Percentiles rank a stretch among this genome's conserved stretches.
These are phyloP conservation scores for Oikopleura albicans DNA, from an alignment of 23 tunicate genomes.

Conservation along the genomic window DNA sequence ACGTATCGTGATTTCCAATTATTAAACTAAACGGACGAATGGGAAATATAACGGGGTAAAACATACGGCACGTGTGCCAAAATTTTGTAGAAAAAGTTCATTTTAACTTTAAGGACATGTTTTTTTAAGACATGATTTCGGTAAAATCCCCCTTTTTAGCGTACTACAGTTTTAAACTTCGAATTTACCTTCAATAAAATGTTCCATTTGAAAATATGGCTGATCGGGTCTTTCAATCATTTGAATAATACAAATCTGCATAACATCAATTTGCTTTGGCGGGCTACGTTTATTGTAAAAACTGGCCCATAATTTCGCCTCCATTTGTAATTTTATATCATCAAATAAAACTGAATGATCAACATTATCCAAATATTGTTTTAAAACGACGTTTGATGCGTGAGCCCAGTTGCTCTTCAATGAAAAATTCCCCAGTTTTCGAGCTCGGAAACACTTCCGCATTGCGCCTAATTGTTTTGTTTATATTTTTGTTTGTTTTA, in stretches of 20 bases:
- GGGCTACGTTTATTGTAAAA: slow-evolving; percentile 76
- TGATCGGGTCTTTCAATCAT: slow-evolving; percentile 40
- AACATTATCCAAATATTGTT: slow-evolving; percentile 45
- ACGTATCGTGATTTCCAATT: too few species aligned
- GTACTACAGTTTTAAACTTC: too few species aligned
- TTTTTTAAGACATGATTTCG: too few species aligned
- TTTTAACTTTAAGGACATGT: too few species aligned
- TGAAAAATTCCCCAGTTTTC: slow-evolving; percentile 49
- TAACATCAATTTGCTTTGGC: slow-evolving; percentile 85
- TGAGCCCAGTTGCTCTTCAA: slow-evolving; percentile 37
- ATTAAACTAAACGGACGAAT: too few species aligned
- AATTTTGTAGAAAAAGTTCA: too few species aligned
- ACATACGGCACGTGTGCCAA: too few species aligned
- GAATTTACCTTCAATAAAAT: slow-evolving; percentile 82
- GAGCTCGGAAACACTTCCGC: slow-evolving; percentile 96
- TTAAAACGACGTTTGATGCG: slow-evolving; percentile 62
- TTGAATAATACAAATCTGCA: slow-evolving; percentile 85
- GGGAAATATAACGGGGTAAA: too few species aligned
- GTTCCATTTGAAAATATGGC: slow-evolving; percentile 72
- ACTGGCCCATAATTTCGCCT: slow-evolving; percentile 89
- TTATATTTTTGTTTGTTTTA: too few species aligned
- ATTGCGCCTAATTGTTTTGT: slow-evolving; percentile 96
- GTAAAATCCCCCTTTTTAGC: too few species aligned
- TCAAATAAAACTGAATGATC: slow-evolving; percentile 43
- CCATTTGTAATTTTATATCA: slow-evolving; percentile 83